phyloP scores from a whole-genome alignment of 2,113 vertebrate species.

The Fregata magnificens region DNA sequence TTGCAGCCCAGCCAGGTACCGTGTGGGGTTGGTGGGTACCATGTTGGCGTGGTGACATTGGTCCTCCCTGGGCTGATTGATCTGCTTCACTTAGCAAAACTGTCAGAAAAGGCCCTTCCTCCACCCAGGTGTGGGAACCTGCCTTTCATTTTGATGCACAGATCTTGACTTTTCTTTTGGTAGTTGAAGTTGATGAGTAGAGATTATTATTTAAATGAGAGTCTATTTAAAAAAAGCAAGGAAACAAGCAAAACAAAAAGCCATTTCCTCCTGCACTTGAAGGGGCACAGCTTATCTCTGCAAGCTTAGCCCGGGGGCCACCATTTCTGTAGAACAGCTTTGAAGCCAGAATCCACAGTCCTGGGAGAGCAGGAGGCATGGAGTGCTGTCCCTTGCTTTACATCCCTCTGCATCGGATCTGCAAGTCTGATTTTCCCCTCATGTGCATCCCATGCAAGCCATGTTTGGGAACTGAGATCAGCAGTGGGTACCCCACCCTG shows the following conservation, averaged over 20 bases:
- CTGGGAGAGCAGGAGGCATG: not conserved
- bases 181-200: not conserved
- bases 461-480: not conserved
- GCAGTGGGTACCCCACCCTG: not conserved
- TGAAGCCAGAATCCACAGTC: not conserved
- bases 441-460: rapidly evolving
- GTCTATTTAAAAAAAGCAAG: not conserved
- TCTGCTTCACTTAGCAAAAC: not conserved
- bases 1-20: not conserved
- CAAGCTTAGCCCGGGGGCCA: not conserved
- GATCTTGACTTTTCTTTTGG: not conserved
- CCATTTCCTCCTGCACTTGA: not conserved
- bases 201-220: not conserved
- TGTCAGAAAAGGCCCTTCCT: not conserved
- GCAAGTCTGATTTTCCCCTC: not conserved
- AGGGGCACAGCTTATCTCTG: not conserved
- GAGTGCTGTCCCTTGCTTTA: not conserved
- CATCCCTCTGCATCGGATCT: not conserved
- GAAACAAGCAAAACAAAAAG: not conserved
- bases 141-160: not conserved
- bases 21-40: too few species aligned
- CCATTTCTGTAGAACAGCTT: not conserved
- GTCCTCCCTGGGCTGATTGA: not conserved
- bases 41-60: too few species aligned
- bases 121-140: not conserved